These are phyloP conservation scores for Gymnogyps californianus DNA, from an alignment of 2,113 vertebrate genomes.

Conservation along the genomic window DNA sequence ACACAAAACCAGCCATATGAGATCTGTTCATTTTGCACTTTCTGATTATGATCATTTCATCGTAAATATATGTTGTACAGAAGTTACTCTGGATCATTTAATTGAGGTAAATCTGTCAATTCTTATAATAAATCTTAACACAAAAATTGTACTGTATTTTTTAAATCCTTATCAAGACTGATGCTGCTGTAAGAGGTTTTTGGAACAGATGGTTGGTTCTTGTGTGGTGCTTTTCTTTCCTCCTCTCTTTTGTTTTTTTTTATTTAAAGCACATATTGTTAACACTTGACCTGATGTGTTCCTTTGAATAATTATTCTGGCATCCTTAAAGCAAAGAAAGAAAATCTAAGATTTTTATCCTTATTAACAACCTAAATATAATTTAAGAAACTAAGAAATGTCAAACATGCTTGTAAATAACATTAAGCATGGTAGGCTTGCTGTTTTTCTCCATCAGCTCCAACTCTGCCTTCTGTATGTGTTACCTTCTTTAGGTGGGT, in stretches of 20 bases:
- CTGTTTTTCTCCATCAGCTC: background rate
- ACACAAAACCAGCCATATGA: background rate
- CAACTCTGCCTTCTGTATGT: background rate
- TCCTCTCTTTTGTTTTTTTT: background rate
- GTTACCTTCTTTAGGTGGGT: background rate
- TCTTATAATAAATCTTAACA: background rate
- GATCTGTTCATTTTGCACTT: background rate
- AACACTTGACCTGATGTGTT: slow-evolving; percentile 71
- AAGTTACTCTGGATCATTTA: background rate
- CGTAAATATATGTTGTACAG: background rate
- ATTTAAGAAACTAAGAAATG: slow-evolving; percentile 41
- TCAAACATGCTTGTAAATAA: slow-evolving; percentile 32
- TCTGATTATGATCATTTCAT: background rate
- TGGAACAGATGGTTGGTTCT: slow-evolving; percentile 75
- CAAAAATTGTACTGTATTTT: background rate
- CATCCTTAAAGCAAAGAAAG: slow-evolving; percentile 22
- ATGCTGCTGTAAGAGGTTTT: slow-evolving; percentile 26
- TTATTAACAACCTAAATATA: slow-evolving; percentile 46
- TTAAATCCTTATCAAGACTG: background rate
- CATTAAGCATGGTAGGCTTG: background rate
- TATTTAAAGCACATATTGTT: slow-evolving; percentile 68
- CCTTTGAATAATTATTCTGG: slow-evolving; percentile 65
- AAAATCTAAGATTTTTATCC: slow-evolving; percentile 38
- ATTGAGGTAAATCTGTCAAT: background rate
- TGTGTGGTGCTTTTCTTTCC: background rate